Percentiles rank a stretch among this genome's conserved stretches.
Conservation (phyloP, 2,113 vertebrate species). For the Clarias macrocephalus region DNA sequence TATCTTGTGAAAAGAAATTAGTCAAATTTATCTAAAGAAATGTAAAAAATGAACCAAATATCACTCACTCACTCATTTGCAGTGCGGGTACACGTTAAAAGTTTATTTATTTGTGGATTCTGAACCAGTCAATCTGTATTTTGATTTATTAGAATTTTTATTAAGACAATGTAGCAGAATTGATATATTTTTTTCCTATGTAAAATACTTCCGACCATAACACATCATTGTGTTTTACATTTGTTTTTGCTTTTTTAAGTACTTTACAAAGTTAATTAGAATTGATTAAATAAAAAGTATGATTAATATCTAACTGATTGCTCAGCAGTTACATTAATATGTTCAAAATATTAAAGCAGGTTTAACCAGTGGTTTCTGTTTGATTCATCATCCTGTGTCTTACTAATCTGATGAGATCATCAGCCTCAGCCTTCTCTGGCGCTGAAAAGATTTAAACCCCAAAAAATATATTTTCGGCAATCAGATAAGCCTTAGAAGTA, state of each 20-base stretch:
- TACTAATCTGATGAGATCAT: constrained; percentile 22
- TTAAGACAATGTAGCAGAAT: neutral
- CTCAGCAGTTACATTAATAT: constrained; percentile 5
- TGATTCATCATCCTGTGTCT: constrained; percentile 3
- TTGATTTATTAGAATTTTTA: neutral
- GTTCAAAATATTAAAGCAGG: neutral
- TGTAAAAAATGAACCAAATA: too few relatives aligned
- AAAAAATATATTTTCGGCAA: constrained; percentile 1
- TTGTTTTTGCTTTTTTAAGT: neutral
- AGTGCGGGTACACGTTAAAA: neutral
- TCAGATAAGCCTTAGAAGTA: constrained; percentile 11
- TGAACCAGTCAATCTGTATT: neutral
- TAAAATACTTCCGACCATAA: neutral
- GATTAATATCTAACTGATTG: neutral
- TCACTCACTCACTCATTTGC: too few relatives aligned
- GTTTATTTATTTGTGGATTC: neutral
- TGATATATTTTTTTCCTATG: neutral
- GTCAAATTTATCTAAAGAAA: too few relatives aligned
- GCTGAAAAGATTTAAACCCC: neutral
- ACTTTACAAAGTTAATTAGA: neutral
- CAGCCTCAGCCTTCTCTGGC: neutral
- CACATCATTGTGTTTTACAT: neutral
- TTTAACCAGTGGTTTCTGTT: neutral
- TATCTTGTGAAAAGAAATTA: too few relatives aligned
- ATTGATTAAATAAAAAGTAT: neutral